These are phyloP conservation scores for Pocota personata DNA, from an alignment of 2,888 invertebrate species.

Conservation along the genomic window DNA sequence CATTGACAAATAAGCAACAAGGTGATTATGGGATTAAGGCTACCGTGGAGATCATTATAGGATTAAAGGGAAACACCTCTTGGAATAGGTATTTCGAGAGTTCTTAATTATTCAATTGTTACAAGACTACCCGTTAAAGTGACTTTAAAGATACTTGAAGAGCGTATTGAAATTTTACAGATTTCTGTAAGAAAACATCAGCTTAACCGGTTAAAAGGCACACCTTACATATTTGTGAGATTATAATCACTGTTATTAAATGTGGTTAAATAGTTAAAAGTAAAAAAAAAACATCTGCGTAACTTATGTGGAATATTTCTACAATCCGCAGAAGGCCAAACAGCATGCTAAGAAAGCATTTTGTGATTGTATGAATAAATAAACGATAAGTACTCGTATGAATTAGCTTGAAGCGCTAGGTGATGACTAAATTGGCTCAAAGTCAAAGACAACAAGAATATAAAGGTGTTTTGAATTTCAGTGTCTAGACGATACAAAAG, in stretches of 20 bases:
- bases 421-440: neutral
- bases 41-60: neutral
- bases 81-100: neutral
- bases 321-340: neutral
- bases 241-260: neutral
- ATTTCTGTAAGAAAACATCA: neutral
- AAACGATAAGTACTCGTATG: neutral
- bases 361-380: neutral
- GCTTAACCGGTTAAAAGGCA: neutral
- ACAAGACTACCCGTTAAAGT: neutral
- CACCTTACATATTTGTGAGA: neutral
- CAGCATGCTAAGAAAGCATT: neutral
- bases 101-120: neutral
- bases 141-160: no score
- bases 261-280: neutral
- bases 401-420: neutral
- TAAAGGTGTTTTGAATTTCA: no score
- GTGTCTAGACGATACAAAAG: no score
- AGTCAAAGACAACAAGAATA: no score
- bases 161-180: neutral
- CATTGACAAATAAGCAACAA: neutral
- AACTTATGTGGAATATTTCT: neutral
- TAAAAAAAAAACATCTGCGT: neutral
- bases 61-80: neutral
- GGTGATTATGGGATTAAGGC: constrained; percentile 23